These are phyloP conservation scores for Pseudomyrmex sp. DNA, from an alignment of 1,140 invertebrate species.

Conservation along the genomic window DNA sequence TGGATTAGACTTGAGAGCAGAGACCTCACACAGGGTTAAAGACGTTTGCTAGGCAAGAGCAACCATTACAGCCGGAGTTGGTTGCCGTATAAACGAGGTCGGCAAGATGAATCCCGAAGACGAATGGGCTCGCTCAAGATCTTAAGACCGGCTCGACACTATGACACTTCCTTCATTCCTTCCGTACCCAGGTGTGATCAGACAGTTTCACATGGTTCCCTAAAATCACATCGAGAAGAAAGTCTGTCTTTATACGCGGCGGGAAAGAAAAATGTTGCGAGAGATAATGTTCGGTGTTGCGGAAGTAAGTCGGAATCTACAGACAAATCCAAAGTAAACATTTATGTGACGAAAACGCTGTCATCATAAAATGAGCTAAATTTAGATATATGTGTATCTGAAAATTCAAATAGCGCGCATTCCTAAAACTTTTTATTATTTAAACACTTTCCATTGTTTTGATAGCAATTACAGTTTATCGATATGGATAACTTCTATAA, in stretches of 20 bases:
- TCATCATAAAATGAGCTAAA: not conserved
- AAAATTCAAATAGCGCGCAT: no score
- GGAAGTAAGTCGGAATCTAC: slow-evolving; percentile 14
- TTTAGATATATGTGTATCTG: not conserved
- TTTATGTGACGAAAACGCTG: not conserved
- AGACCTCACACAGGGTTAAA: slow-evolving; percentile 35
- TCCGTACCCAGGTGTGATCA: slow-evolving; percentile 34
- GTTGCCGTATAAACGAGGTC: slow-evolving; percentile 62
- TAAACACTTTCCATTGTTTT: not conserved
- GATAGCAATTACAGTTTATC: not conserved
- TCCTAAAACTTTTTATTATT: no score
- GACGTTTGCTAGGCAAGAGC: slow-evolving; percentile 45
- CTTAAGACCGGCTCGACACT: slow-evolving; percentile 57
- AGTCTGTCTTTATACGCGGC: not conserved
- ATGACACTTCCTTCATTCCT: not conserved
- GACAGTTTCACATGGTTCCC: slow-evolving; percentile 11
- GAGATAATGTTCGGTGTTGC: slow-evolving; percentile 11
- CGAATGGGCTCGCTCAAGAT: slow-evolving; percentile 48
- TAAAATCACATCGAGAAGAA: slow-evolving; percentile 22
- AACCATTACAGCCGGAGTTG: slow-evolving; percentile 37
- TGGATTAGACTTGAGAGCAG: slow-evolving; percentile 45
- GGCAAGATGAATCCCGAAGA: slow-evolving; percentile 54
- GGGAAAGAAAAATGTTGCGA: slow-evolving; percentile 35
- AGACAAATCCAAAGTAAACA: slow-evolving; percentile 7
- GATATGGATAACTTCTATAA: not conserved